A percentile compares a stretch with the other conserved stretches of the same genome.
Conservation (phyloP, 2,888 invertebrate genomes). For the Pseudeuparius sepicola region DNA sequence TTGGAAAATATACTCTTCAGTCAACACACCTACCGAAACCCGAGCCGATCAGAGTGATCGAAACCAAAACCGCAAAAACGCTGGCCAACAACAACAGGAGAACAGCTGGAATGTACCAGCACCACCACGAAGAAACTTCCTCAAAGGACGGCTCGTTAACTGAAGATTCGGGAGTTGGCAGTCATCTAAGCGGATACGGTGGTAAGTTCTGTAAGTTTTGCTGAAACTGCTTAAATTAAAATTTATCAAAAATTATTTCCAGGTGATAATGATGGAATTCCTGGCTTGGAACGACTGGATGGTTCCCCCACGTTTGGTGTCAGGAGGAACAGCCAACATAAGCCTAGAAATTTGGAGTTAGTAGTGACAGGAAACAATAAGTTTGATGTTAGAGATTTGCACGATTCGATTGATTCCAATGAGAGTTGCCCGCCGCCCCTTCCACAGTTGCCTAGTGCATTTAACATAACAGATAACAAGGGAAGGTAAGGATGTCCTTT, state of each 20-base stretch:
- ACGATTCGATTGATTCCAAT: slow-evolving; percentile 40
- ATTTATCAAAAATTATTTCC: no score
- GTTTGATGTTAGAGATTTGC: slow-evolving; percentile 65
- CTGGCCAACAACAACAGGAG: slow-evolving; percentile 61
- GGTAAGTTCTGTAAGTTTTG: no score
- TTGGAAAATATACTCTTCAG: slow-evolving; percentile 53
- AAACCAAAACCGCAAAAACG: slow-evolving; percentile 63
- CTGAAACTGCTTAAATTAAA: no score
- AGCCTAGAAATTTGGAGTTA: slow-evolving; percentile 63
- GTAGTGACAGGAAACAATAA: slow-evolving; percentile 63
- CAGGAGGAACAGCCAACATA: slow-evolving; percentile 30
- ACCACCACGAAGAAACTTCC: slow-evolving; percentile 32
- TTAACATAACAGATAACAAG: slow-evolving; percentile 21
- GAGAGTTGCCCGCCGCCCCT: slow-evolving; percentile 55
- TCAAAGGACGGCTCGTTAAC: slow-evolving; percentile 52
- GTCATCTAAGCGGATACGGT: slow-evolving; percentile 28
- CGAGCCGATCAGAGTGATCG: slow-evolving; percentile 54
- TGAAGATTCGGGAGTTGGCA: slow-evolving; percentile 53
- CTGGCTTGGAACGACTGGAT: slow-evolving; percentile 35
- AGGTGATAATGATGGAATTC: slow-evolving; percentile 18
- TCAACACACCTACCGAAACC: slow-evolving; percentile 66
- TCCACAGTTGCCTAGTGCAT: slow-evolving; percentile 50
- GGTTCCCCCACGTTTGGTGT: slow-evolving; percentile 32
- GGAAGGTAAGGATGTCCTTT: no score
- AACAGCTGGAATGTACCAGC: slow-evolving; percentile 40